Percentiles rank a stretch among this genome's conserved stretches.
Evolutionary conservation across 35 echinoderm and acorn worm genomes (phyloP).

Genomic region (Holothuria glaberrima): DNA sequence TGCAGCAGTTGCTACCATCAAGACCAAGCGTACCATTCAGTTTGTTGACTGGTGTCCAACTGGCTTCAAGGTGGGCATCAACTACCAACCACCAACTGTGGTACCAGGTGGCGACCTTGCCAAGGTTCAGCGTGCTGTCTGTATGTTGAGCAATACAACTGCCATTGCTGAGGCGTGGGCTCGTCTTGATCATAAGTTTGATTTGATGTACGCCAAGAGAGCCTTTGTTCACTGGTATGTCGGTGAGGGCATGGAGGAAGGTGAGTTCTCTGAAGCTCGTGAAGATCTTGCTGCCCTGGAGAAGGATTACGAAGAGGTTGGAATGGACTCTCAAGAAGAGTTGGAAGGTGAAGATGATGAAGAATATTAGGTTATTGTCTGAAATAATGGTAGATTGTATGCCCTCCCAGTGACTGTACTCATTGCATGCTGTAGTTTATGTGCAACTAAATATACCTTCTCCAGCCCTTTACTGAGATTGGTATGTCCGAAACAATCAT

Average conservation of each 20-base stretch:
- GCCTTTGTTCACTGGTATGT: too few relatives aligned
- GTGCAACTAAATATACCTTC: neutral
- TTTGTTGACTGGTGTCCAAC: conserved; percentile 51
- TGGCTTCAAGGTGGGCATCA: neutral
- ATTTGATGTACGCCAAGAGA: neutral
- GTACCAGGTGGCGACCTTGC: conserved; percentile 34
- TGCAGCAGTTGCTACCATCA: conserved; percentile 34
- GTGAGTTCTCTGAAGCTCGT: too few relatives aligned
- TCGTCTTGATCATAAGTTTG: conserved; percentile 44
- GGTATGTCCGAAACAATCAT: neutral
- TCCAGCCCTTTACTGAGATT: neutral
- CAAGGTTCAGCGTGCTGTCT: neutral
- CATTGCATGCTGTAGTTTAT: neutral
- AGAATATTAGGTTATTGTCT: neutral
- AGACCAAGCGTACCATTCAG: conserved; percentile 51
- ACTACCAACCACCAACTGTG: too few relatives aligned
- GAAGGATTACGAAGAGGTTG: conserved; percentile 6
- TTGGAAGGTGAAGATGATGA: conserved; percentile 35
- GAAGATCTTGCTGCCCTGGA: too few relatives aligned
- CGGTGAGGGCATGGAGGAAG: too few relatives aligned
- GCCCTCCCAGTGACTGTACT: neutral
- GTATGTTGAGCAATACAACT: conserved; percentile 23
- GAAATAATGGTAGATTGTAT: neutral
- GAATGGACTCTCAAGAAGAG: conserved; percentile 33
- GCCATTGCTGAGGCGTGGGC: conserved; percentile 51